A percentile compares a stretch with the other conserved stretches of the same genome.
These are phyloP conservation scores for Ellobium chinense DNA, from an alignment of 2,888 invertebrate genomes.

Conservation along the genomic window DNA sequence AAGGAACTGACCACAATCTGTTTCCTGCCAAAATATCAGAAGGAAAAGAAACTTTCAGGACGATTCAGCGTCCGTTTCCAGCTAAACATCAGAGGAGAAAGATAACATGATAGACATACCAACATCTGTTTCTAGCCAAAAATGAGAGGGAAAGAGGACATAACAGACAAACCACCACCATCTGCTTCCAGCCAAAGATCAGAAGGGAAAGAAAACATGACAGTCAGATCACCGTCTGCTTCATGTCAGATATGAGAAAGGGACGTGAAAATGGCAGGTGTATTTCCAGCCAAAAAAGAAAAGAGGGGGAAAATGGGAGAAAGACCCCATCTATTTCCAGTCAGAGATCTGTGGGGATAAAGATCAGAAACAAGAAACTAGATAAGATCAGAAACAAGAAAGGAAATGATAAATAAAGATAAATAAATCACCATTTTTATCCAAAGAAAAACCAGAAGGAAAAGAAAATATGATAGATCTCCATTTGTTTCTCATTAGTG, in stretches of 20 bases:
- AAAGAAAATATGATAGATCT: background rate
- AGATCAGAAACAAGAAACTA: too few species aligned
- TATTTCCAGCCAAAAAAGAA: background rate
- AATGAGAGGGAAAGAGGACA: constrained; percentile 1
- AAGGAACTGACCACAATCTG: background rate
- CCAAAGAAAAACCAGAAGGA: background rate
- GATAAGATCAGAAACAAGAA: too few species aligned
- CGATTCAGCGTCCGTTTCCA: background rate
- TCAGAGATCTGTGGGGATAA: background rate
- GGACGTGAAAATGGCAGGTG: background rate
- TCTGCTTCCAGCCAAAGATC: background rate
- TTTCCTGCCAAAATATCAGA: background rate
- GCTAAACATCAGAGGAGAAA: background rate
- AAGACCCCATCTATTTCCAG: background rate
- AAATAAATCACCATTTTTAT: background rate
- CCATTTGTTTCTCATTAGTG: too few species aligned
- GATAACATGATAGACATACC: background rate
- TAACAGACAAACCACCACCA: constrained; percentile 13
- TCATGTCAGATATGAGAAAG: background rate
- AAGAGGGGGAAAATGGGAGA: background rate
- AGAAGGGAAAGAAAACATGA: background rate
- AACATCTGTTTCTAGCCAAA: background rate
- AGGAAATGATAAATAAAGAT: too few species aligned
- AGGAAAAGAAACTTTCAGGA: background rate
- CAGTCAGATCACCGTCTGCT: background rate